A percentile compares a stretch with the other conserved stretches of the same genome.
Evolutionary conservation across 1,140 invertebrate genomes (phyloP).

Genomic region (Chionoecetes opilio): DNA sequence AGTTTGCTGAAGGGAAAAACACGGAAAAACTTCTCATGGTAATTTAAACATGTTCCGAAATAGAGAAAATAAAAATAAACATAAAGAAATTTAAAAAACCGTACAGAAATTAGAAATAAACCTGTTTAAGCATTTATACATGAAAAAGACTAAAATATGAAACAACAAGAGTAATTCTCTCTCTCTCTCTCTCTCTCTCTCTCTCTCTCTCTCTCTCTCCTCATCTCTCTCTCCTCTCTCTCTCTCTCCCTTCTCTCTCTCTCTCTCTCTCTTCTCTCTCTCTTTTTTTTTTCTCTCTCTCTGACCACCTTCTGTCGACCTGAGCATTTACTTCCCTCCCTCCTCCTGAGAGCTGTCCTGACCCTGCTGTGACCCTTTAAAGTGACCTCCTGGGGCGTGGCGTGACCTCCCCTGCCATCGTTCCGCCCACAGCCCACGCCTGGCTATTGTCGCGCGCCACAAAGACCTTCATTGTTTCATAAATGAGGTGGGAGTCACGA

Average conservation of each 20-base stretch:
- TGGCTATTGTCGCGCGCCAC: slow-evolving; percentile 2
- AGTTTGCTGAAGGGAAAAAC: too few species aligned
- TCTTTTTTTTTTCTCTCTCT: neutral
- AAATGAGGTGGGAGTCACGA: slow-evolving; percentile 16
- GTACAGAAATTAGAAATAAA: too few species aligned
- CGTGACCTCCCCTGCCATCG: neutral
- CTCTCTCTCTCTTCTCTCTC: neutral
- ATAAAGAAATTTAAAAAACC: too few species aligned
- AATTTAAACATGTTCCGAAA: too few species aligned
- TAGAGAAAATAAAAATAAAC: too few species aligned
- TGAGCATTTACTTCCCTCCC: slow-evolving; percentile 7
- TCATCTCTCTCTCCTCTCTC: neutral
- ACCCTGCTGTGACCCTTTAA: neutral
- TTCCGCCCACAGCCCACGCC: neutral
- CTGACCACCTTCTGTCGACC: neutral
- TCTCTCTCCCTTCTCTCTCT: neutral
- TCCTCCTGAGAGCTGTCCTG: neutral
- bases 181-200: neutral
- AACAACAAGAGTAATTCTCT: too few species aligned
- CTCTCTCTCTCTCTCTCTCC: neutral
- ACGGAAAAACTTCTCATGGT: too few species aligned
- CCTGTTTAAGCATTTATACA: too few species aligned
- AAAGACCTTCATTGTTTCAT: slow-evolving; percentile 9
- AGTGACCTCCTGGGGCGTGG: slow-evolving; percentile 23
- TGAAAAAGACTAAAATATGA: too few species aligned